phyloP scores from a whole-genome alignment of 2,113 vertebrate genomes.

The Mesembrinibis cayennensis region DNA sequence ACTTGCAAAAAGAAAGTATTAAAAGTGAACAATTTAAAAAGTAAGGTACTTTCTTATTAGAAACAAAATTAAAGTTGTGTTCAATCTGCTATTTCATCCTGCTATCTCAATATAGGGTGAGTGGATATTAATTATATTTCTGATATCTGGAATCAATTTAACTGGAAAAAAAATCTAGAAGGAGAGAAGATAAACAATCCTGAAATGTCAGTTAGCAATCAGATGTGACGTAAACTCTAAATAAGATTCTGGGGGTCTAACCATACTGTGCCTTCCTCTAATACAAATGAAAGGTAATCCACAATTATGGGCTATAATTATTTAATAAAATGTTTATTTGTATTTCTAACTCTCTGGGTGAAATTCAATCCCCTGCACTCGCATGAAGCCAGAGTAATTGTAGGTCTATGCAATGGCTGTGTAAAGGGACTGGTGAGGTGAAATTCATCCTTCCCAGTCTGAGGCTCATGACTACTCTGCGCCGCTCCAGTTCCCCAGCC shows the following conservation, averaged over 20 bases:
- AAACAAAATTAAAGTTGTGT: slow-evolving; percentile 60
- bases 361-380: slow-evolving; percentile 8
- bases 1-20: slow-evolving; percentile 27
- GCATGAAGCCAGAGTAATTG: not conserved
- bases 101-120: slow-evolving; percentile 17
- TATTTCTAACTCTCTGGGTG: slow-evolving; percentile 33
- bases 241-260: not conserved
- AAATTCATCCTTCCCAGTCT: not conserved
- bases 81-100: slow-evolving; percentile 43
- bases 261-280: not conserved
- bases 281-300: slow-evolving; percentile 30
- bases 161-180: not conserved
- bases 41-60: slow-evolving; percentile 61
- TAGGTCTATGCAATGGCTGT: not conserved
- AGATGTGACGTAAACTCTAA: not conserved
- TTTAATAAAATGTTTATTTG: slow-evolving; percentile 59
- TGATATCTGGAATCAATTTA: slow-evolving; percentile 60
- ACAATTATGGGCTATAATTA: slow-evolving; percentile 11
- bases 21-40: slow-evolving; percentile 66
- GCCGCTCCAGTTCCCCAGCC: not conserved
- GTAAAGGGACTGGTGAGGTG: slow-evolving; percentile 5
- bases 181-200: not conserved
- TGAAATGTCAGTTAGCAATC: slow-evolving; percentile 30
- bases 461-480: not conserved
- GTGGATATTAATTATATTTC: slow-evolving; percentile 52